These are phyloP conservation scores for Camponotus vicinus DNA, from an alignment of 1,140 invertebrate species.

Conservation along the genomic window DNA sequence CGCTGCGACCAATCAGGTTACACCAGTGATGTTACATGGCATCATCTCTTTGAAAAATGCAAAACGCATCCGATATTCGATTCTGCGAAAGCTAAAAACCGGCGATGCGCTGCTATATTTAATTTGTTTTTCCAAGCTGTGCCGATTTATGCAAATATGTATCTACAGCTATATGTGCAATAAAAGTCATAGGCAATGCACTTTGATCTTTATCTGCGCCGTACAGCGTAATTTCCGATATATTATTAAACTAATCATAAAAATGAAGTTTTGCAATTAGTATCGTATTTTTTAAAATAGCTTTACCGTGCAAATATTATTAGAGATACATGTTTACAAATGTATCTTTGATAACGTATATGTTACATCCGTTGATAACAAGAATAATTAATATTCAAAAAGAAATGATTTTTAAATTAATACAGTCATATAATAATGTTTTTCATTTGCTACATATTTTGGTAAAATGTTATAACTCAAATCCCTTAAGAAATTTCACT, in stretches of 20 bases:
- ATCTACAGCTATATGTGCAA: slow-evolving; percentile 40
- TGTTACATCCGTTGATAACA: not conserved
- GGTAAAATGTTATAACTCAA: not conserved
- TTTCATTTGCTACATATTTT: not conserved
- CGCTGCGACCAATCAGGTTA: slow-evolving; percentile 61
- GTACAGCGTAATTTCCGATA: slow-evolving; percentile 18
- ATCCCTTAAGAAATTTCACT: not conserved
- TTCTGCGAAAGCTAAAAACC: slow-evolving; percentile 50
- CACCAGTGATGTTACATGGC: slow-evolving; percentile 51
- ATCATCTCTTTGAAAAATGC: slow-evolving; percentile 59
- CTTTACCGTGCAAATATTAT: not conserved
- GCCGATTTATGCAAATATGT: slow-evolving; percentile 55
- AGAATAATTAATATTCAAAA: not conserved
- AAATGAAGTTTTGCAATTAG: slow-evolving; percentile 30
- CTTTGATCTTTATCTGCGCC: slow-evolving; percentile 45
- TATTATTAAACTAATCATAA: slow-evolving; percentile 34
- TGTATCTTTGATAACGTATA: not conserved
- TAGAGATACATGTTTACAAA: not conserved
- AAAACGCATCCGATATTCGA: slow-evolving; percentile 46
- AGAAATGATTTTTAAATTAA: not conserved
- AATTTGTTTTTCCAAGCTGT: slow-evolving; percentile 55
- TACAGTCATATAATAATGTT: not conserved
- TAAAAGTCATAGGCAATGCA: slow-evolving; percentile 31
- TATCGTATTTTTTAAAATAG: not conserved
- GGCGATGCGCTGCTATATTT: slow-evolving; percentile 56